A percentile compares a stretch with the other conserved stretches of the same genome.
phyloP scores from a whole-genome alignment of 2,113 vertebrate species.

The Perccottus glenii region DNA sequence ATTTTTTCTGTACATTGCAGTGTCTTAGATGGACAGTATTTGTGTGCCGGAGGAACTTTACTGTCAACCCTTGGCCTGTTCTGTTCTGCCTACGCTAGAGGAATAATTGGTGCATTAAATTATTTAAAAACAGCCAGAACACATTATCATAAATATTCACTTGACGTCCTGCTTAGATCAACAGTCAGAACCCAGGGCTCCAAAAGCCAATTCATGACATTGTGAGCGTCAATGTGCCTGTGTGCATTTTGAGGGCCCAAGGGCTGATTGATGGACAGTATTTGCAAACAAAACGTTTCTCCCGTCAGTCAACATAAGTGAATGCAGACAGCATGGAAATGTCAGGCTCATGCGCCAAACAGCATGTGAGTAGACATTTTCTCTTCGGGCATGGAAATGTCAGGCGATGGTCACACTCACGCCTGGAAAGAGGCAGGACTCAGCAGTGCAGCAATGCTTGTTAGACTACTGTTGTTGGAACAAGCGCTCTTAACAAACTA shows the following conservation, averaged over 20 bases:
- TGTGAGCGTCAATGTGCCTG: constrained; percentile 13
- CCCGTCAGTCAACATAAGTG: constrained; percentile 58
- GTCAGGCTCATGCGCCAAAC: constrained; percentile 51
- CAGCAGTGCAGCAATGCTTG: constrained; percentile 5
- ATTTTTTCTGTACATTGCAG: constrained; percentile 11
- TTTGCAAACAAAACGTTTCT: constrained; percentile 62
- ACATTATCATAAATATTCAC: constrained; percentile 75
- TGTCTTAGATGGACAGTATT: constrained; percentile 21
- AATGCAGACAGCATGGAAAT: constrained; percentile 68
- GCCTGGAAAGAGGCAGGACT: constrained; percentile 6
- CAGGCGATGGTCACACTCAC: constrained; percentile 30
- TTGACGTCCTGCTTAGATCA: constrained; percentile 68
- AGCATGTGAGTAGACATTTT: constrained; percentile 25
- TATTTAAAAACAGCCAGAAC: constrained; percentile 66
- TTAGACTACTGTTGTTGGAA: constrained; percentile 30
- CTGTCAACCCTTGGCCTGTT: constrained; percentile 60
- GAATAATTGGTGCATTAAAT: constrained; percentile 74
- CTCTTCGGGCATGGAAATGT: constrained; percentile 41
- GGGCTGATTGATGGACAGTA: constrained; percentile 71
- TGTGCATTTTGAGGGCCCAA: constrained; percentile 41
- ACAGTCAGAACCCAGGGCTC: constrained; percentile 59
- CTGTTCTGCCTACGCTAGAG: constrained; percentile 34
- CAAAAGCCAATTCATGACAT: constrained; percentile 53
- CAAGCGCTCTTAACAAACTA: constrained; percentile 46
- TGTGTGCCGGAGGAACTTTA: constrained; percentile 46